These are phyloP conservation scores for Zoanthus gigantus DNA, from an alignment of 92 coral and sea anemone species.

Conservation along the genomic window DNA sequence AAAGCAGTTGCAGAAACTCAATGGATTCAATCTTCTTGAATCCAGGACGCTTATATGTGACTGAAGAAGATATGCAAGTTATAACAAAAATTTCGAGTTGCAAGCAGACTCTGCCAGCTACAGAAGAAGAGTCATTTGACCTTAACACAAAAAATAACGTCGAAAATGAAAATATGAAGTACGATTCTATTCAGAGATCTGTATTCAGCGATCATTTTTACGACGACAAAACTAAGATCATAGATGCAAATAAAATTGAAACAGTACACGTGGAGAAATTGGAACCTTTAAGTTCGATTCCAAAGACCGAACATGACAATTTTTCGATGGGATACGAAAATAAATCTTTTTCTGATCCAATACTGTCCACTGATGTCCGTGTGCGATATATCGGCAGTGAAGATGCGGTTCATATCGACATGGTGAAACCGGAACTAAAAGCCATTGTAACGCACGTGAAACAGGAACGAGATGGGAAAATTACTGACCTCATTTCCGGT, in stretches of 20 bases:
- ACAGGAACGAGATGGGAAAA: conserved; percentile 37
- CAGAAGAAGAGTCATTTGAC: neutral
- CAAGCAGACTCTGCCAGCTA: neutral
- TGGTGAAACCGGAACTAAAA: conserved; percentile 29
- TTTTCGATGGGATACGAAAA: neutral
- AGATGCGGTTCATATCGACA: conserved; percentile 16
- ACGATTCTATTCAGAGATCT: neutral
- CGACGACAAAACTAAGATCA: neutral
- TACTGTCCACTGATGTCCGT: neutral
- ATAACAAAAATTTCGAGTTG: conserved; percentile 1
- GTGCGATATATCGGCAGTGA: conserved; percentile 37
- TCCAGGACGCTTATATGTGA: conserved; percentile 44
- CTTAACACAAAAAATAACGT: neutral
- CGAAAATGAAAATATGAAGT: neutral
- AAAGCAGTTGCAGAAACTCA: neutral
- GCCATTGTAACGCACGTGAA: conserved; percentile 16
- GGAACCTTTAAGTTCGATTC: conserved; percentile 15
- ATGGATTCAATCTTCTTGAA: conserved; percentile 9
- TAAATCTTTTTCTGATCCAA: neutral
- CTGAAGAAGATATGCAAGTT: conserved; percentile 39
- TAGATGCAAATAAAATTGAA: neutral
- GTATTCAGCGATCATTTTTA: neutral
- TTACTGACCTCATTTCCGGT: conserved; percentile 20
- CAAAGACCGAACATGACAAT: conserved; percentile 17
- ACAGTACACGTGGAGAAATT: neutral